Conservation (phyloP, 2,797 vertebrate genomes). For the Uromys caudimaculatus region DNA sequence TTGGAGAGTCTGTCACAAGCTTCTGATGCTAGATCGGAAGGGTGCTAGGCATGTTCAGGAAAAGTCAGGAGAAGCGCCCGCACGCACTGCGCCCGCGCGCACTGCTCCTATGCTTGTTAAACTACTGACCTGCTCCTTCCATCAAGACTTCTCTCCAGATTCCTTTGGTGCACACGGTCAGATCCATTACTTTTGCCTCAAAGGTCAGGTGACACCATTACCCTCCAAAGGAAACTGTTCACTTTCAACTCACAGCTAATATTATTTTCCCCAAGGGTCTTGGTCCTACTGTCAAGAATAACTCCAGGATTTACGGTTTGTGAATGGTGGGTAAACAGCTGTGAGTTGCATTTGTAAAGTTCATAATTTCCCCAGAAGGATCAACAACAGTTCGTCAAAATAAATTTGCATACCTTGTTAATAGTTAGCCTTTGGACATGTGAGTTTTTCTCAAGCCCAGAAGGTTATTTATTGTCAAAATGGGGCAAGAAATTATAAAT, state of each 20-base stretch:
- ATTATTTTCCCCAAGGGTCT: background rate
- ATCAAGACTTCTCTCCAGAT: background rate
- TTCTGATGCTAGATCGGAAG: background rate
- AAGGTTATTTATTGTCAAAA: conserved; percentile 20
- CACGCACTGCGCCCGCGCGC: no score
- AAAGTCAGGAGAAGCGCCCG: background rate
- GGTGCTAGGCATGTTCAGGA: background rate
- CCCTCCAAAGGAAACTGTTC: background rate
- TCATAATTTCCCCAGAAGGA: background rate
- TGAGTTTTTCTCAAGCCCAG: conserved; percentile 10
- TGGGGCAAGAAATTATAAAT: conserved; percentile 12
- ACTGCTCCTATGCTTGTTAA: background rate
- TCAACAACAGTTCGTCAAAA: background rate
- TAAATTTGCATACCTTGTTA: background rate
- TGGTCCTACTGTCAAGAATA: background rate
- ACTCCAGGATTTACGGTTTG: background rate
- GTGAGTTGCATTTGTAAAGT: background rate
- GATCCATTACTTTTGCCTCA: background rate
- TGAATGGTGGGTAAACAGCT: background rate
- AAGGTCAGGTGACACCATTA: background rate
- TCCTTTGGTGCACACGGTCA: background rate
- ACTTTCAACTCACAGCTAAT: conserved; percentile 14
- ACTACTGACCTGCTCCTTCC: background rate
- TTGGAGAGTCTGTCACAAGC: conserved; percentile 32
- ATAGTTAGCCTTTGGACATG: background rate